A percentile compares a stretch with the other conserved stretches of the same genome.
phyloP scores from a whole-genome alignment of 2,113 vertebrate genomes.

The Trichechus manatus region DNA sequence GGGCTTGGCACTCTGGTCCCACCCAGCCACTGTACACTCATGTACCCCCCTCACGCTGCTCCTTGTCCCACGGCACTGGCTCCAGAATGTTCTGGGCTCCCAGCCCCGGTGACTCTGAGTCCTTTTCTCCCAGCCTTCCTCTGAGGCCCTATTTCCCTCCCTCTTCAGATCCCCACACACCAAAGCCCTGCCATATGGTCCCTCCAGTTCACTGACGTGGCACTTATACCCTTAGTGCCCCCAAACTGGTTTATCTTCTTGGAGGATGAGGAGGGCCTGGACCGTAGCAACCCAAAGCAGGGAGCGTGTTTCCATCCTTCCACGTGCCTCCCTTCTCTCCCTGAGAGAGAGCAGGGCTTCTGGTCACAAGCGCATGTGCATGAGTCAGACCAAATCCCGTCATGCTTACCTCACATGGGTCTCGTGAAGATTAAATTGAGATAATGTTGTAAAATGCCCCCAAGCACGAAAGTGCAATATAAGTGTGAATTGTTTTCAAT shows the following conservation, averaged over 20 bases:
- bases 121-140: not conserved
- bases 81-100: not conserved
- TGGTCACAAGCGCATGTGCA: not conserved
- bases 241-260: not conserved
- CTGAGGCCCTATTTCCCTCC: not conserved
- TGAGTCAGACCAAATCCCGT: not conserved
- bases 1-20: not conserved
- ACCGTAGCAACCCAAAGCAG: not conserved
- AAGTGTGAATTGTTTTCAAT: not conserved
- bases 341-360: not conserved
- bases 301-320: not conserved
- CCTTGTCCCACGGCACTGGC: not conserved
- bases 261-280: not conserved
- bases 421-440: not conserved
- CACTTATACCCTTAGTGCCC: not conserved
- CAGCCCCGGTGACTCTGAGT: not conserved
- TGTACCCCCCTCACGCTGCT: not conserved
- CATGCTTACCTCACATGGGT: not conserved
- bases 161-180: not conserved
- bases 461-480: not conserved
- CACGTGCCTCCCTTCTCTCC: not conserved
- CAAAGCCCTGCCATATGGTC: not conserved
- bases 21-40: fast-evolving
- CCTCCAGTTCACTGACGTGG: not conserved
- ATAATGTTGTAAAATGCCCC: not conserved